phyloP scores from a whole-genome alignment of 2,113 vertebrate species.

The Pungitius pungitius region DNA sequence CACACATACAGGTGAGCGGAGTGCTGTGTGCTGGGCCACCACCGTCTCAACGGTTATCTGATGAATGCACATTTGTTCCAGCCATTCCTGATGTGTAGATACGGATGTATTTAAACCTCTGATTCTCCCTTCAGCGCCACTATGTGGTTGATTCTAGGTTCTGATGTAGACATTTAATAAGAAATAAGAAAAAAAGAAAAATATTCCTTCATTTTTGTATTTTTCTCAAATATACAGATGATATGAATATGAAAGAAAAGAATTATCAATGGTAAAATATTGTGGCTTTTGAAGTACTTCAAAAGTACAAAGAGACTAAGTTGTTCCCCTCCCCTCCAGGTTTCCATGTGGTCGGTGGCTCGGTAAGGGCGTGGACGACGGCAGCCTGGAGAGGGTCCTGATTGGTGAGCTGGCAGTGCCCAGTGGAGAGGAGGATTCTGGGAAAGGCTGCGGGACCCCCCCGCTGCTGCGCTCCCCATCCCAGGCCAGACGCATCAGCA shows the following conservation, averaged over 20 bases:
- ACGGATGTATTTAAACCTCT: background rate
- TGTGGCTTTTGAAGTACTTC: too few relatives aligned
- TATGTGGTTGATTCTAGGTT: background rate
- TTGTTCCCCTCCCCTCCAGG: slow-evolving; percentile 76
- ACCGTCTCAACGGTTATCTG: background rate
- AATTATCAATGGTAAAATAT: too few relatives aligned
- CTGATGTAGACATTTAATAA: background rate
- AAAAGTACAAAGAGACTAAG: too few relatives aligned
- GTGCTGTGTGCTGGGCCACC: background rate
- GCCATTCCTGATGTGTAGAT: background rate
- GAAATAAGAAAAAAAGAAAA: background rate
- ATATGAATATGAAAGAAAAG: too few relatives aligned
- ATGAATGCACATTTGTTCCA: background rate
- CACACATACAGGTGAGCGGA: slow-evolving; percentile 90
- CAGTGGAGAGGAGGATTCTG: slow-evolving; percentile 82
- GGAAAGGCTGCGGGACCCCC: slow-evolving; percentile 86
- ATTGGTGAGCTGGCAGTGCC: slow-evolving; percentile 88
- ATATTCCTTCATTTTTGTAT: too few relatives aligned
- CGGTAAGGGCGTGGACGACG: slow-evolving; percentile 91
- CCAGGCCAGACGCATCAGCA: slow-evolving; percentile 82
- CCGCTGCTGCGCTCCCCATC: slow-evolving; percentile 90
- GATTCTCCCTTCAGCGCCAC: background rate
- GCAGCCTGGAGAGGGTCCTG: slow-evolving; percentile 91
- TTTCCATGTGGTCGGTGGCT: slow-evolving; percentile 95
- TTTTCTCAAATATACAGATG: too few relatives aligned